These are phyloP conservation scores for Stenolophus ochropezus DNA, from an alignment of 2,888 invertebrate species.

Conservation along the genomic window DNA sequence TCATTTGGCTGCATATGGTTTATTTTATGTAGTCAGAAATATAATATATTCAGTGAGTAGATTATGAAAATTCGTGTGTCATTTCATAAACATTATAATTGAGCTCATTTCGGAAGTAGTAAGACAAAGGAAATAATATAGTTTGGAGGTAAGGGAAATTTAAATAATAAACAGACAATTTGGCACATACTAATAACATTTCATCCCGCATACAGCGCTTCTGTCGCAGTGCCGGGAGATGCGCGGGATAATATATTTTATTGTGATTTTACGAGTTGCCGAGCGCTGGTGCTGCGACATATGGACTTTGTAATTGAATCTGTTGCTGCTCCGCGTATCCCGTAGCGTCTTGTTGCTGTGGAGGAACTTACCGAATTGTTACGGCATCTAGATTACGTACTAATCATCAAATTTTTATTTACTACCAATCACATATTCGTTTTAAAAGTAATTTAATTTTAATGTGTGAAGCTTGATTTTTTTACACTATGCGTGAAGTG, in stretches of 20 bases:
- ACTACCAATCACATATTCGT: too few relatives aligned
- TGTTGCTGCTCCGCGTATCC: conserved; percentile 7
- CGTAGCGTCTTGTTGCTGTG: neutral
- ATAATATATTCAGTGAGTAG: neutral
- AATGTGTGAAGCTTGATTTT: too few relatives aligned
- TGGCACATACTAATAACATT: conserved; percentile 3
- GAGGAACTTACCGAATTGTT: neutral
- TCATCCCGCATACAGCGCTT: neutral
- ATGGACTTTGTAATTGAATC: conserved; percentile 46
- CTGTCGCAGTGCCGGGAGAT: neutral
- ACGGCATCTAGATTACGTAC: neutral
- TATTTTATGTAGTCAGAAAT: too few relatives aligned
- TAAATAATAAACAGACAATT: conserved; percentile 1
- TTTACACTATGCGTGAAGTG: too few relatives aligned
- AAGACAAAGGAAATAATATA: neutral
- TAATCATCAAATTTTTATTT: neutral
- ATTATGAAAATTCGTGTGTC: neutral
- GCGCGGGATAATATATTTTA: conserved; percentile 32
- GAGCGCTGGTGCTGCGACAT: conserved; percentile 3
- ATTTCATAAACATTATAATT: neutral
- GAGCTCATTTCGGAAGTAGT: neutral
- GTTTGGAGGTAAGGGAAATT: neutral
- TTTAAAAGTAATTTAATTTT: too few relatives aligned
- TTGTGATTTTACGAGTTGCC: conserved; percentile 47
- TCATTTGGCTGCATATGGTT: too few relatives aligned